Conservation (phyloP, 2,888 invertebrate species). For the Cerceris ruficornis region DNA sequence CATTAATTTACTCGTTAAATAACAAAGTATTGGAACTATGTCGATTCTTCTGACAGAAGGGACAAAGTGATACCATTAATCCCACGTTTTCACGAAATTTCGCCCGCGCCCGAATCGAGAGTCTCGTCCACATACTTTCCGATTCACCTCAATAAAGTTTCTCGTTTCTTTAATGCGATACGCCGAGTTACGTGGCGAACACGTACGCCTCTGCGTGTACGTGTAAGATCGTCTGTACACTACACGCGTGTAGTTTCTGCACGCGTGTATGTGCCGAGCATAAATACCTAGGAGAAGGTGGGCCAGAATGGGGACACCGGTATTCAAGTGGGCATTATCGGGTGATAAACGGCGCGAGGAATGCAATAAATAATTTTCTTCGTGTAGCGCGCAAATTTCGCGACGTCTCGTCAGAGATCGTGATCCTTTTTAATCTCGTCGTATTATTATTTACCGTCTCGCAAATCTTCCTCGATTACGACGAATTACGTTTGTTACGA, state of each 20-base stretch:
- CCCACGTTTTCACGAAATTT: constrained; percentile 20
- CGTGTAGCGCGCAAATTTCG: constrained; percentile 16
- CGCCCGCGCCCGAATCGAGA: constrained; percentile 13
- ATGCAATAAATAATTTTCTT: constrained; percentile 64
- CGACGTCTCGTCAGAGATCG: constrained; percentile 1
- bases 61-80: constrained; percentile 31
- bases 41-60: too few species aligned
- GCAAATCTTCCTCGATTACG: not conserved
- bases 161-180: constrained; percentile 30
- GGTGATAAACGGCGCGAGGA: constrained; percentile 60
- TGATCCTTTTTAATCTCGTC: not conserved
- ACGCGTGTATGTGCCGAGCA: constrained; percentile 21
- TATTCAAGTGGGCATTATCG: constrained; percentile 59
- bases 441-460: not conserved
- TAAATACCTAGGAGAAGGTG: constrained; percentile 64
- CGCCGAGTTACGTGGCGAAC: constrained; percentile 27
- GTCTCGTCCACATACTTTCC: constrained; percentile 24
- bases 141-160: constrained; percentile 51
- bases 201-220: not conserved
- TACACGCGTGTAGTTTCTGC: not conserved
- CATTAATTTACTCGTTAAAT: constrained; percentile 23
- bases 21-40: constrained; percentile 42
- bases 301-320: constrained; percentile 64
- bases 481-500: not conserved
- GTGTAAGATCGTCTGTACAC: constrained; percentile 19